Conservation (phyloP, 1,140 invertebrate species). For the Drosophila tani region DNA sequence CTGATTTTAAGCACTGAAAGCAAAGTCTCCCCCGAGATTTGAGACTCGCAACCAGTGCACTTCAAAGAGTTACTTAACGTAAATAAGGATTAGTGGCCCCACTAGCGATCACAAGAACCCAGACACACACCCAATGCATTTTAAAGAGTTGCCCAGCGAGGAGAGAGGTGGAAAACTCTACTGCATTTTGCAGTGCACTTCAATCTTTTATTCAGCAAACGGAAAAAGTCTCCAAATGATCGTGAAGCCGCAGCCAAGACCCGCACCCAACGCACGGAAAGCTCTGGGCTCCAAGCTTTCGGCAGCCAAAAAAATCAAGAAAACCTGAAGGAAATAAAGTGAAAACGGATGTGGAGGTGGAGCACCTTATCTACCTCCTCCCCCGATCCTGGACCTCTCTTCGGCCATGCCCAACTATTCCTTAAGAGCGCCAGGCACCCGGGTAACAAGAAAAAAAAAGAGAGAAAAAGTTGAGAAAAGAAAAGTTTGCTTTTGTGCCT, state of each 20-base stretch:
- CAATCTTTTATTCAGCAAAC: neutral
- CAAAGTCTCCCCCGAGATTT: no score
- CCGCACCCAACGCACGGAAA: neutral
- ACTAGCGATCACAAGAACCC: neutral
- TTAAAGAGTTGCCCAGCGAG: no score
- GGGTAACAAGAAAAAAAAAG: neutral
- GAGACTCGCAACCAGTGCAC: neutral
- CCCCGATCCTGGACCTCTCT: neutral
- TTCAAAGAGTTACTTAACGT: neutral
- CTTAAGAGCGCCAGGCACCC: neutral
- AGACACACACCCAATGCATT: neutral
- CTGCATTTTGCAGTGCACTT: neutral
- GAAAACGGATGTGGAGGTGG: neutral
- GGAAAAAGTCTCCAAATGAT: neutral
- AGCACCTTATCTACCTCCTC: neutral
- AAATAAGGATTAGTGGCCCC: neutral
- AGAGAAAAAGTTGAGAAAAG: conserved; percentile 52
- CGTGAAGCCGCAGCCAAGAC: neutral
- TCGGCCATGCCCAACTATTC: conserved; percentile 22
- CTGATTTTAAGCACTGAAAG: no score
- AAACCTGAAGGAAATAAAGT: neutral
- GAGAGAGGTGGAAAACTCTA: neutral
- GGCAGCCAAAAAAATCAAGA: neutral
- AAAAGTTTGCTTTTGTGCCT: conserved; percentile 47
- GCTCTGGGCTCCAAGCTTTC: neutral